Evolutionary conservation across 1,140 invertebrate species (phyloP).

Genomic region (Cotesia typhae): DNA sequence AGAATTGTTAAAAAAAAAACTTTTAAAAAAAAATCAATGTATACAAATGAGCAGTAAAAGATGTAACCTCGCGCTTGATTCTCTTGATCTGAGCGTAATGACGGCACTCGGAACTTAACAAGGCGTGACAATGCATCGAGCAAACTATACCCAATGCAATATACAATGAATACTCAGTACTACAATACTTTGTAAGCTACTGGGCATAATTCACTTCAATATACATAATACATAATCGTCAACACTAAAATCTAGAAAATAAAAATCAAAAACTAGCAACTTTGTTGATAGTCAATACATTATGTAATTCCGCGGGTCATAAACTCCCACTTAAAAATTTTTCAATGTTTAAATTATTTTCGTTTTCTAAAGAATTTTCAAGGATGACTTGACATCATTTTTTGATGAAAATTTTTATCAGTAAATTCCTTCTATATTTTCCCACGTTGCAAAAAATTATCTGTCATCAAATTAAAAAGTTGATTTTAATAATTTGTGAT

Average conservation of each 20-base stretch:
- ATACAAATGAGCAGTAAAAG: neutral
- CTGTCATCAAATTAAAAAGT: too few relatives aligned
- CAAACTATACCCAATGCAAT: slow-evolving; percentile 30
- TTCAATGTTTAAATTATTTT: slow-evolving; percentile 5
- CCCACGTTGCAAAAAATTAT: neutral
- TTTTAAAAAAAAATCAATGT: too few relatives aligned
- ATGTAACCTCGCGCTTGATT: slow-evolving; percentile 37
- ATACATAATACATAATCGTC: slow-evolving; percentile 26
- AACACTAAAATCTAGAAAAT: slow-evolving; percentile 4
- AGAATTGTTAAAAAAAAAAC: too few relatives aligned
- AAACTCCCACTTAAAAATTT: slow-evolving; percentile 45
- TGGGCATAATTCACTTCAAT: slow-evolving; percentile 26
- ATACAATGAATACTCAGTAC: too few relatives aligned
- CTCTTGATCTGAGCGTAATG: slow-evolving; percentile 50
- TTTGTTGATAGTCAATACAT: slow-evolving; percentile 53
- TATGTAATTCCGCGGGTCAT: slow-evolving; percentile 63
- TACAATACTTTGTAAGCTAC: slow-evolving; percentile 48
- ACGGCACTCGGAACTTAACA: slow-evolving; percentile 60
- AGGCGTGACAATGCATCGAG: slow-evolving; percentile 63
- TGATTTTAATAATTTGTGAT: too few relatives aligned
- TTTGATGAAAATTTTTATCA: too few relatives aligned
- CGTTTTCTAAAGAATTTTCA: slow-evolving; percentile 30
- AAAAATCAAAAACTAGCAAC: slow-evolving; percentile 21
- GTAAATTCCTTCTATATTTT: neutral
- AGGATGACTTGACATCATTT: slow-evolving; percentile 33